Conservation (phyloP, 2,797 vertebrate genomes). For the Pipistrellus pygmaeus region DNA sequence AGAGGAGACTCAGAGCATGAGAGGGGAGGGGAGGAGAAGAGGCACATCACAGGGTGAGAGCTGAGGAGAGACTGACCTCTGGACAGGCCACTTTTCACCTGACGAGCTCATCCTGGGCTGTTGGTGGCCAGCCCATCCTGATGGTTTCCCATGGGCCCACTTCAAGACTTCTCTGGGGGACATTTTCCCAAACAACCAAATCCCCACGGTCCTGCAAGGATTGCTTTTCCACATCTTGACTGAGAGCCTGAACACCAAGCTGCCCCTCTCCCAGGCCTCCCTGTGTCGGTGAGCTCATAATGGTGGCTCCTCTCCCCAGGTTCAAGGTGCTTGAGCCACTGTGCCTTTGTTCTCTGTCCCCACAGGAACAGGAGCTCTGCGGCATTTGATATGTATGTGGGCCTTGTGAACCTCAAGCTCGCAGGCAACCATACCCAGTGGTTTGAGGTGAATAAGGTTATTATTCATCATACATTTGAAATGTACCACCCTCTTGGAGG, state of each 20-base stretch:
- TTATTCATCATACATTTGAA: constrained; percentile 57
- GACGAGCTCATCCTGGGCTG: background rate
- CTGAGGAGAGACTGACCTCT: background rate
- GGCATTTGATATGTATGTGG: constrained; percentile 62
- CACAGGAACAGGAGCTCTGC: background rate
- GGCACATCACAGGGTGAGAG: background rate
- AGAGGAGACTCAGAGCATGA: background rate
- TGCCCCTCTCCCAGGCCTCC: too few relatives aligned
- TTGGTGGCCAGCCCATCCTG: too few relatives aligned
- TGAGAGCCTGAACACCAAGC: background rate
- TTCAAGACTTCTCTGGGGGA: background rate
- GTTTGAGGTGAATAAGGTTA: constrained; percentile 65
- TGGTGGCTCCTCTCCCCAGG: background rate
- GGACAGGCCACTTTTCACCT: background rate
- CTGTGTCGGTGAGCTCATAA: background rate
- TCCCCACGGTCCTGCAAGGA: background rate
- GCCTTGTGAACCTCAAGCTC: constrained; percentile 43
- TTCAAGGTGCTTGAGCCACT: background rate
- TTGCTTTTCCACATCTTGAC: background rate
- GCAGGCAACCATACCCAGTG: constrained; percentile 58
- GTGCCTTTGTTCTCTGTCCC: background rate
- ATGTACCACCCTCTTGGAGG: constrained; percentile 58
- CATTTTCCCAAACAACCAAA: background rate
- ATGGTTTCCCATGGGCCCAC: background rate
- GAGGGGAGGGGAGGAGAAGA: background rate